Evolutionary conservation across 2,888 invertebrate genomes (phyloP), one percentile per base, ranked within the genome.

Genomic region (Abscondita cerata): DNA sequence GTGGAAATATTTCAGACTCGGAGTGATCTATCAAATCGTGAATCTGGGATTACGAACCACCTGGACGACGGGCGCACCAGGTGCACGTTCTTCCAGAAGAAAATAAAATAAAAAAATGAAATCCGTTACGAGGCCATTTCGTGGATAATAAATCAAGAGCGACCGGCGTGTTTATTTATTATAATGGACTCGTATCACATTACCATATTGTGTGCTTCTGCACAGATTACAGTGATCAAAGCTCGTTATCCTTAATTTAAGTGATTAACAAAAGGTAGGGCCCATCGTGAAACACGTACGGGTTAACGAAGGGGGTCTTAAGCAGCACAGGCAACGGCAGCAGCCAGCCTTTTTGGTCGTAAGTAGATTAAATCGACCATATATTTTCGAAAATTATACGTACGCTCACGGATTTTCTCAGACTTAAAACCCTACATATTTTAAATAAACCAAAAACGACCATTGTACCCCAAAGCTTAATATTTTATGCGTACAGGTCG

Each of bases 241-340:
- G 57, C 66, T 72, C 68, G 69, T 72, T 72, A 72, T 70, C 68
- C 69, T 60, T 66, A 70, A 72, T 70, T 67, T 67, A 64, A 67
- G 69, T 67, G 68, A 70, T 70, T 70, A 72, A 64, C 64, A 52
- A 59, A 65, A 66, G 63, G 62, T 63, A 66, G 66, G 67, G 63
- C 68, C 34, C 18, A 15, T 41, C 13, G 41, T 11, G 18, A 46
- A 20, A 54, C 52, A 52, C 58, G 61, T 52, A 12, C 41, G 19
- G 11, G 40, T 8, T n/a, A 47, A 16, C 2, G 34, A 18, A n/a
- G 36, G 62, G 66, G 64, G 64, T 64, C 62, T 57, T n/a, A 53
- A 54, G 44, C 25, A 25, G 25, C 25, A 25, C 25, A 41, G 48
- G 62, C 56, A 64, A 63, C 63, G 65, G 59, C 54, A 50, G 54